Conservation (phyloP, 2,113 vertebrate species). For the Daphoenositta chrysoptera region DNA sequence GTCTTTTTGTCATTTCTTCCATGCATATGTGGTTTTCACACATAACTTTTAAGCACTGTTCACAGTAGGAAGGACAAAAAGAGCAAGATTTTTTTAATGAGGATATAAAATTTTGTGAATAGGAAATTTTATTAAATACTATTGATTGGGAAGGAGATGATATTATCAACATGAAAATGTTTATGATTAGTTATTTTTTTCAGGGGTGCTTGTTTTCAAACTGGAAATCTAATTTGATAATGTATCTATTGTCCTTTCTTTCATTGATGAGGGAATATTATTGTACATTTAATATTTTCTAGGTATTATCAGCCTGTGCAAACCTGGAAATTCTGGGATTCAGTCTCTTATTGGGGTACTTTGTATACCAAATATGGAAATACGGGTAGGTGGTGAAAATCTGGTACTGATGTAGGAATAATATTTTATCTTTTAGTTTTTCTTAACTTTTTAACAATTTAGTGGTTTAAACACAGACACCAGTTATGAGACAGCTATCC, state of each 20-base stretch:
- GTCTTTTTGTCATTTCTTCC: background rate
- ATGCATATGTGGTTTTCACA: background rate
- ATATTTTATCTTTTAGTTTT: background rate
- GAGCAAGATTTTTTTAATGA: background rate
- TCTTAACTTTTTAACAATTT: background rate
- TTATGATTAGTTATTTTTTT: background rate
- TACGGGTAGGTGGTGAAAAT: conserved; percentile 82
- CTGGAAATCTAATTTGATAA: background rate
- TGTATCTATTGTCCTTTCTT: background rate
- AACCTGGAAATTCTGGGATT: conserved; percentile 94
- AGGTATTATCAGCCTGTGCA: conserved; percentile 98
- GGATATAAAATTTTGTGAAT: background rate
- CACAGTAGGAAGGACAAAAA: background rate
- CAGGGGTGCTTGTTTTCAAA: background rate
- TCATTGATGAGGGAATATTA: background rate
- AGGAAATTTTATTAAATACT: background rate
- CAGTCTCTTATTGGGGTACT: conserved; percentile 96
- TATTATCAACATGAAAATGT: background rate
- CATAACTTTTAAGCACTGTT: background rate
- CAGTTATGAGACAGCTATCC: background rate
- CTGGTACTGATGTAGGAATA: background rate
- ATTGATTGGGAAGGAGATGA: background rate
- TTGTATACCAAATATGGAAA: conserved; percentile 99
- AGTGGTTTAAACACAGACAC: background rate
- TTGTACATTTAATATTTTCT: conserved; percentile 10